A percentile compares a stretch with the other conserved stretches of the same genome.
These are phyloP conservation scores for Phalera bucephala DNA, from an alignment of 2,888 invertebrate genomes.

Conservation along the genomic window DNA sequence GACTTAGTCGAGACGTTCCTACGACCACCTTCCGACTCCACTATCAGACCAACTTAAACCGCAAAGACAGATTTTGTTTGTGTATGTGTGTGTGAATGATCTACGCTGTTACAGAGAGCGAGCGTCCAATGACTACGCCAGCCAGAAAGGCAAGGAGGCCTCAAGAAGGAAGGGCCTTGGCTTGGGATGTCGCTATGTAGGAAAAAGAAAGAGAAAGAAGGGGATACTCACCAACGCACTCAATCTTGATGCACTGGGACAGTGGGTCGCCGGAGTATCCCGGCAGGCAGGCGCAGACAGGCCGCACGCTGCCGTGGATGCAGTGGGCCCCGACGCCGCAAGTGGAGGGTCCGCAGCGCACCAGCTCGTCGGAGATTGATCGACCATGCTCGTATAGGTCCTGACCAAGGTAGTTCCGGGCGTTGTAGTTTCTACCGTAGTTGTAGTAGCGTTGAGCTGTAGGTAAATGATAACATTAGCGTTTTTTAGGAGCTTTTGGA, in stretches of 20 bases:
- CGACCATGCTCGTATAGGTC: slow-evolving; percentile 70
- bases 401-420: slow-evolving; percentile 56
- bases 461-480: too few relatives aligned
- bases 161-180: too few relatives aligned
- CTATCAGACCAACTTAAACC: too few relatives aligned
- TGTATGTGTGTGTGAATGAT: too few relatives aligned
- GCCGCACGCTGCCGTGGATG: slow-evolving; percentile 86
- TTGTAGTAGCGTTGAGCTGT: slow-evolving; percentile 67
- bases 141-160: too few relatives aligned
- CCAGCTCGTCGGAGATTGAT: slow-evolving; percentile 70
- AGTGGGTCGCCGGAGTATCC: slow-evolving; percentile 92
- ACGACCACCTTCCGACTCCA: too few relatives aligned
- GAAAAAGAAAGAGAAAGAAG: neutral
- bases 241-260: slow-evolving; percentile 87
- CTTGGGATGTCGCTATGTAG: too few relatives aligned
- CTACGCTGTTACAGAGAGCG: too few relatives aligned
- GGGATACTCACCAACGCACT: slow-evolving; percentile 85
- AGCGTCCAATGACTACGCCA: too few relatives aligned
- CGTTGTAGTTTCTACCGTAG: slow-evolving; percentile 36
- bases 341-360: slow-evolving; percentile 83
- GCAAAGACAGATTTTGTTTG: too few relatives aligned
- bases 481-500: too few relatives aligned
- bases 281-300: slow-evolving; percentile 91
- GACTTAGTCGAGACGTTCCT: too few relatives aligned
- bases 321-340: slow-evolving; percentile 88